Base-by-base conservation (phyloP, 2,113 vertebrate genomes). In the Centrocercus urophasianus region DNA sequence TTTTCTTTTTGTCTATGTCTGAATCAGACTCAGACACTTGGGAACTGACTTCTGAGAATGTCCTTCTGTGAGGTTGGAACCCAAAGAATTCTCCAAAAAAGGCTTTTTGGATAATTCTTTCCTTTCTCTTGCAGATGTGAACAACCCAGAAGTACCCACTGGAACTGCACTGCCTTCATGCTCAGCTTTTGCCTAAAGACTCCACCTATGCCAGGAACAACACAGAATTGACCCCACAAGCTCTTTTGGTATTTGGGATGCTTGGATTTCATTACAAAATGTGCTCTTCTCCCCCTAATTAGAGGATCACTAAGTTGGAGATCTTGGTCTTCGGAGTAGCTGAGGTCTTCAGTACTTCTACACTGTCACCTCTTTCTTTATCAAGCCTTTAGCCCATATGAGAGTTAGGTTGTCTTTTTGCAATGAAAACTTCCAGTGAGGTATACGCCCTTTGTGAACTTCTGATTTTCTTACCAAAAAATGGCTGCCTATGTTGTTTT, bases 111-210 rank as follows among this genome's bases (percentile, higher is more conserved):
- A 8, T 65, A 82, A n/a, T 54, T 61, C 18, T 67, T 71, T 72
- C 16, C 25, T 13, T 61, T 82, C 24, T 74, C 42, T 71, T 7
- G 5, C 22, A 54, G 47, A 32, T 2, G 0, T 12, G 38, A 52
- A n/a, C 25, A 28, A 6, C 8, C 28, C 45, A 81, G 65, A 74
- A 66, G 47, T 34, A 77, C 6, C 63, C 8, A 1, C 20, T 40
- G 14, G 0, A 0, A n/a, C 4, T 50, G 14, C 7, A 14, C 2
- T 6, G 11, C 48, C 59, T 11, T 79, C 21, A 27, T 57, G 15
- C 8, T 65, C 4, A 0, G 2, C 2, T 80, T 47, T 82, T 82
- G 42, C 34, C 34, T 38, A 38, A 78, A 36, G 15, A 57, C 24
- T 48, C 54, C 34, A 4, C 18, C 9, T 56, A 7, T 40, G 57